These are phyloP conservation scores for Frankliniella fusca DNA, from an alignment of 2,888 invertebrate species.

Conservation along the genomic window DNA sequence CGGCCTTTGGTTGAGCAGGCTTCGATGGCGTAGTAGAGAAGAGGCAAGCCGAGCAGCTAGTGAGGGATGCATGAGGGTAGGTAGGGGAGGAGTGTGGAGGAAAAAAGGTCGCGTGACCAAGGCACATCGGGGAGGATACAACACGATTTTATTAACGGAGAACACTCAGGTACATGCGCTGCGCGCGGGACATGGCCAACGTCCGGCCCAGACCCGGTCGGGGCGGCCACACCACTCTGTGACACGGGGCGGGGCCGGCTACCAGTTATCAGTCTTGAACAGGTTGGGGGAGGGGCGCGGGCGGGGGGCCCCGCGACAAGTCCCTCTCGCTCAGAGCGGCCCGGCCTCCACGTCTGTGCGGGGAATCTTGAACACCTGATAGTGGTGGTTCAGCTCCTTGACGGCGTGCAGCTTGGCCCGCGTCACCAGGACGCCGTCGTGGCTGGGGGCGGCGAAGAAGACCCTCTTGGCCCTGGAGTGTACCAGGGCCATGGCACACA, in stretches of 20 bases:
- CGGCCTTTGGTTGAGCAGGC: no score
- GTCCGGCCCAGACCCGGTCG: no score
- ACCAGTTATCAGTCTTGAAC: background rate
- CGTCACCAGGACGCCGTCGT: slow-evolving; percentile 67
- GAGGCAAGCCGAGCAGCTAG: no score
- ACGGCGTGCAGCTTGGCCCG: slow-evolving; percentile 71
- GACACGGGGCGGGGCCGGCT: no score
- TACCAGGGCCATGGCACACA: slow-evolving; percentile 93
- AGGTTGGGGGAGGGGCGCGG: background rate
- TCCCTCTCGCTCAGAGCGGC: no score
- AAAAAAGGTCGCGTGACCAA: background rate
- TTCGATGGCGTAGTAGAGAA: no score
- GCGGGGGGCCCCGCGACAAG: background rate
- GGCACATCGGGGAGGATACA: background rate
- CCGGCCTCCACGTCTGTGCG: no score
- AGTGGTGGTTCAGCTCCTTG: slow-evolving; percentile 82
- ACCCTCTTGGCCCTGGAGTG: slow-evolving; percentile 82
- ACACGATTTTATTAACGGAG: background rate
- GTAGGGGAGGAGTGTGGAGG: background rate
- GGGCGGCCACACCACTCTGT: no score
- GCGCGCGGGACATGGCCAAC: no score
- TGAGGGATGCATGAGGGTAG: background rate
- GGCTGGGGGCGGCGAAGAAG: slow-evolving; percentile 62
- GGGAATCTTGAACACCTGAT: slow-evolving; percentile 70
- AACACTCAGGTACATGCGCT: background rate